Percentiles rank a stretch among this genome's conserved stretches.
Conservation (phyloP, 2,113 vertebrate species). For the Pristiophorus japonicus region DNA sequence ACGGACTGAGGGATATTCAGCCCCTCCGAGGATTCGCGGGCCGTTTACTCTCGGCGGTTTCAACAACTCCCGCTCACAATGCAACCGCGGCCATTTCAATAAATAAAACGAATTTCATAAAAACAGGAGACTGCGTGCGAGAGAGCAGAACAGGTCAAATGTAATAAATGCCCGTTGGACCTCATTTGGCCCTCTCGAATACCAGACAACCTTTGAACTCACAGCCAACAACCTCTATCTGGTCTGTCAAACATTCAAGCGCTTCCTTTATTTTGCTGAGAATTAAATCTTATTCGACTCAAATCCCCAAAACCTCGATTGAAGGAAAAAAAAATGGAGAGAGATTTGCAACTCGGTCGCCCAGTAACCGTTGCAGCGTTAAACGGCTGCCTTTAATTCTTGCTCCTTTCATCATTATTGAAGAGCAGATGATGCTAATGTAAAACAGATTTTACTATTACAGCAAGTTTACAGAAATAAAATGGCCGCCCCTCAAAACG, state of each 20-base stretch:
- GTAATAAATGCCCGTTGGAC: not conserved
- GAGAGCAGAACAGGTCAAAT: not conserved
- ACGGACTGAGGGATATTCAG: not conserved
- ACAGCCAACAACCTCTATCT: not conserved
- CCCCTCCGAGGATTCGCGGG: not conserved
- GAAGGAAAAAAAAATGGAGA: not conserved
- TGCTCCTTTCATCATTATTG: slow-evolving; percentile 5
- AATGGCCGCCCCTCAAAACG: not conserved
- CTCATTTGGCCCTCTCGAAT: not conserved
- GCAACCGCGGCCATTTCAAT: not conserved
- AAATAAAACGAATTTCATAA: not conserved
- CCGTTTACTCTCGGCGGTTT: not conserved
- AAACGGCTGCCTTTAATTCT: slow-evolving; percentile 11
- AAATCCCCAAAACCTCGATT: not conserved
- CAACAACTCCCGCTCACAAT: not conserved
- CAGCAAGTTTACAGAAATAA: not conserved
- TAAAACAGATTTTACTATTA: slow-evolving; percentile 3
- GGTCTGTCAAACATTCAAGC: not conserved
- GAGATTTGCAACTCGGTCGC: not conserved
- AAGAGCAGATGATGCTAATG: slow-evolving; percentile 24
- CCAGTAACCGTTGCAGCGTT: not conserved
- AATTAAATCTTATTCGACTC: not conserved
- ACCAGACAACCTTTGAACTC: slow-evolving; percentile 32
- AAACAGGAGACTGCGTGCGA: not conserved
- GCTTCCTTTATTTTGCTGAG: not conserved